Evolutionary conservation across 92 coral and sea anemone genomes (phyloP).

Genomic region (Phenganax subtilis): DNA sequence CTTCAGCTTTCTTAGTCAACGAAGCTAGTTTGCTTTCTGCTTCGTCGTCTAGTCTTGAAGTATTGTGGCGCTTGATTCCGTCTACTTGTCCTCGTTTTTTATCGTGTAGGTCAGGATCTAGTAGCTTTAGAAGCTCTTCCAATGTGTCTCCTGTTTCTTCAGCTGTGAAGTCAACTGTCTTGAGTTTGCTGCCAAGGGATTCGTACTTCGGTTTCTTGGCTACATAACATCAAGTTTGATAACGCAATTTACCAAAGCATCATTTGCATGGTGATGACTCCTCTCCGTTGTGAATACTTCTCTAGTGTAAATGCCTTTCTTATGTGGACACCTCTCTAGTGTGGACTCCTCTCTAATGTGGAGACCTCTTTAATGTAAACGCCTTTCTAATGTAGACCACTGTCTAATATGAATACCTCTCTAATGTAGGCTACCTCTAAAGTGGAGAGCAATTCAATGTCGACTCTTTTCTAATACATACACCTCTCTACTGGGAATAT

Average conservation of each 20-base stretch:
- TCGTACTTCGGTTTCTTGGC: constrained; percentile 14
- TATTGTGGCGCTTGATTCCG: neutral
- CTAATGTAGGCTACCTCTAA: too few species aligned
- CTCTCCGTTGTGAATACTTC: neutral
- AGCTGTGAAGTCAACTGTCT: constrained; percentile 38
- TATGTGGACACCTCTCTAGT: too few species aligned
- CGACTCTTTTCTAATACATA: too few species aligned
- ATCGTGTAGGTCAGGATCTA: constrained; percentile 37
- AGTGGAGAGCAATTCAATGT: too few species aligned
- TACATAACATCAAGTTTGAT: neutral
- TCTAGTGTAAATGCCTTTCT: too few species aligned
- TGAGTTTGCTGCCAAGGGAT: constrained; percentile 27
- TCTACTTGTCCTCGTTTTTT: constrained; percentile 33
- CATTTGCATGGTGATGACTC: neutral
- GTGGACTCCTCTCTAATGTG: too few species aligned
- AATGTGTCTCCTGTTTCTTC: constrained; percentile 39
- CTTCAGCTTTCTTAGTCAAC: constrained; percentile 89
- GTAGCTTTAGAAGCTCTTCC: constrained; percentile 25
- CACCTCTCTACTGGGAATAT: too few species aligned
- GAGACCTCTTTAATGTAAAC: too few species aligned
- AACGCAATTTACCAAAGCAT: neutral
- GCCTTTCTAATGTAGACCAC: too few species aligned
- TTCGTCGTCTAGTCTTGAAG: constrained; percentile 1
- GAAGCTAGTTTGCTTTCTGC: constrained; percentile 35
- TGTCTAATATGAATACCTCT: too few species aligned